phyloP scores from a whole-genome alignment of 2,113 vertebrate genomes.

The Hassar affinis region DNA sequence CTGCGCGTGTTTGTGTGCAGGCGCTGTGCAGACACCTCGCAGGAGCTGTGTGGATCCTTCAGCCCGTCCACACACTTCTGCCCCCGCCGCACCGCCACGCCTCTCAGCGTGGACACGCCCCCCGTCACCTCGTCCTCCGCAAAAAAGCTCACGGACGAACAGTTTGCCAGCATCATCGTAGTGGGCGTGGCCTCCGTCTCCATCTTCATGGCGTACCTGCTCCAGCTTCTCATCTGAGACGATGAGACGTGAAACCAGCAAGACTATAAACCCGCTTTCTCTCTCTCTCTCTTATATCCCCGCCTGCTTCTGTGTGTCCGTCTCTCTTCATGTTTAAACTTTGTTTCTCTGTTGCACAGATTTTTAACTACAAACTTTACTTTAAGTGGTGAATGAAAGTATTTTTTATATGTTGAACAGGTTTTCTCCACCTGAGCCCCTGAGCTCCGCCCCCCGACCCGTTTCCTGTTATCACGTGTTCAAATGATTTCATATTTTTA shows the following conservation, averaged over 20 bases:
- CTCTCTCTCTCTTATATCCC: conserved; percentile 50
- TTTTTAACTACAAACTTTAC: conserved; percentile 40
- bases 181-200: conserved; percentile 88
- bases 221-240: conserved; percentile 95
- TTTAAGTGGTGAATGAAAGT: conserved; percentile 43
- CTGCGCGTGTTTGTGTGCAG: conserved; percentile 94
- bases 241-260: conserved; percentile 77
- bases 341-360: conserved; percentile 33
- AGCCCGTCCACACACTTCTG: conserved; percentile 89
- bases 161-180: conserved; percentile 92
- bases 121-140: conserved; percentile 60
- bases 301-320: background rate
- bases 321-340: conserved; percentile 33
- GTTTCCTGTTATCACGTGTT: conserved; percentile 9
- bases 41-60: conserved; percentile 93
- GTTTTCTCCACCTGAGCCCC: background rate
- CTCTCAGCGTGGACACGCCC: conserved; percentile 70
- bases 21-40: conserved; percentile 85
- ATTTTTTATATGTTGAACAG: conserved; percentile 36
- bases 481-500: conserved; percentile 23
- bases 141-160: conserved; percentile 86
- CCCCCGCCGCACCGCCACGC: conserved; percentile 76
- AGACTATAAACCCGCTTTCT: conserved; percentile 70
- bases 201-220: conserved; percentile 92
- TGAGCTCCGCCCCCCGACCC: conserved; percentile 10